Evolutionary conservation across 2,888 invertebrate species (phyloP), one percentile per base, ranked within the genome.

Genomic region (Tenthredo distinguenda): DNA sequence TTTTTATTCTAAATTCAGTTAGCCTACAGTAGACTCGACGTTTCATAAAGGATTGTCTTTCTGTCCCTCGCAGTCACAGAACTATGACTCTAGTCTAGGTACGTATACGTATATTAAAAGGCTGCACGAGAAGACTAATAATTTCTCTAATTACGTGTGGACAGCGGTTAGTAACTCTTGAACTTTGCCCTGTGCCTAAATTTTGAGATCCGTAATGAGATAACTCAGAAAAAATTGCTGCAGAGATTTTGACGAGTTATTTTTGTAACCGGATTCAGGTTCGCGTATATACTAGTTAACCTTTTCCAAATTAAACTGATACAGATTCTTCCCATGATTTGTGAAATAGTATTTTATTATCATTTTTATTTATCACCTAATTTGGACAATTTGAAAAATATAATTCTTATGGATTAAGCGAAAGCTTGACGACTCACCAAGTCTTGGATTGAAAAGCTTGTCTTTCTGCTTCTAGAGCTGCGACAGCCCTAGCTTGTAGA

Each of bases 391-490:
- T 55, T n/a, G 1, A n/a, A n/a, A n/a, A n/a, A 55, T n/a, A 6
- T n/a, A n/a, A n/a, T 34, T 34, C 12, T 10, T 68, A 40, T 18
- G 21, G 9, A n/a, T 21, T 72, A 12, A 40, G 26, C n/a, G 40
- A n/a, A 72, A 72, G 21, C 7, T 31, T 18, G 31, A 77, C 37
- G 58, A 86, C 90, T 91, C 88, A 92, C 93, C 91, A 87, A 74
- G 88, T 87, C 50, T 88, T 90, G 62, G 90, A 90, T 88, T 91
- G 91, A 77, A 89, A 90, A 18, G 91, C 91, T 82, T 91, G 90
- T 81, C 90, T 91, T 87, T 93, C 93, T 34, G 93, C 92, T 87
- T 93, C 93, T 83, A 93, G 88, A 2, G 93, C 93, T n/a, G 92
- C 93, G 2, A 93, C 91, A 81, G 91, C 92, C 90, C 92, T 91